Evolutionary conservation across 2,888 invertebrate species (phyloP), one percentile per base, ranked within the genome.

Genomic region (Ophonus ardosiacus): DNA sequence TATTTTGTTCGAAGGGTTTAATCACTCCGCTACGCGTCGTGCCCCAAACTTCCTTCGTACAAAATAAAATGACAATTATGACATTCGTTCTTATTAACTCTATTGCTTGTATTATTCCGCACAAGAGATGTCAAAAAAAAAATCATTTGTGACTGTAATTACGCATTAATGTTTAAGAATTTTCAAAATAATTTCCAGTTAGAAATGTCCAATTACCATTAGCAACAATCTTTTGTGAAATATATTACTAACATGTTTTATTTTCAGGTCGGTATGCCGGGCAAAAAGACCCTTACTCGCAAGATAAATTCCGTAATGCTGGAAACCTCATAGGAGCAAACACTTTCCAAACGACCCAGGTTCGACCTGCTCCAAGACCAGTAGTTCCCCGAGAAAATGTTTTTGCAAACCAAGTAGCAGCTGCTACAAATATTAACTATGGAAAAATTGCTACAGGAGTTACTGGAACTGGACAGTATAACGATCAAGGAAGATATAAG

Each of bases 401-500:
- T 31, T 81, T 81, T 21, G 68, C 43, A 7, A 68, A 68, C 15
- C 65, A 40, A 63, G 18, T 57, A 6, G 63, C 43, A 5, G 68
- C 65, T 51, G 43, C 65, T 7, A 61, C 59, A 2, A 61, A 21
- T 38, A 10, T 61, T 0, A 43, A 74, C 17, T 43, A 74, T 43
- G 61, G 63, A 43, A 80, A 63, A 38, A 63, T 80, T 10, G 81
- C 81, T 18, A 82, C 51, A 56, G 81, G 71, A 76, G 76, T 59
- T 38, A 89, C 88, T 0, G 90, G 89, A 57, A 86, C 86, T 18
- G 87, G 86, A 21, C 87, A 89, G 78, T 91, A 91, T 51, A 90
- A 90, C 24, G 89, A 89, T 80, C 86, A 90, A 63, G 85, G 85
- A 57, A 91, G 92, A 31, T 94, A 93, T 88, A 90, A 90, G 86